Evolutionary conservation across 2,113 vertebrate species (phyloP), one percentile per base, ranked within the genome.

Genomic region (Gambusia holbrooki): DNA sequence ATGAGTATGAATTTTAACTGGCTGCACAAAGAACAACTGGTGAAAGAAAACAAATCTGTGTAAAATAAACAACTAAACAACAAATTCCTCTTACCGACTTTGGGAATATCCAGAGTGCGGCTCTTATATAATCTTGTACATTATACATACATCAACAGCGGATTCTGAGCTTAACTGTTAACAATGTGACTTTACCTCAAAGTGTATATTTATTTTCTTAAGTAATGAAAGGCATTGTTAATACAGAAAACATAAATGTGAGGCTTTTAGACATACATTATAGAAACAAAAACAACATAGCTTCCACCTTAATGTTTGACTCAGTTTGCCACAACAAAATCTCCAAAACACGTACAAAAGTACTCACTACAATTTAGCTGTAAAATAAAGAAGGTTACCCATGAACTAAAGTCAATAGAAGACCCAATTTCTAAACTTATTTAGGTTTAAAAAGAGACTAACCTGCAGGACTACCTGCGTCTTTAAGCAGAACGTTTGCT

Each of bases 391-490:
- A 14, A 17, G 33, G 3, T 62, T 72, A 66, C 33, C n/a, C n/a
- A 32, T 11, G 48, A 76, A 3, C 3, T 5, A 0, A 75, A 77
- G n/a, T 27, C 0, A 58, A 77, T 58, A 67, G 1, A 60, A 27
- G 2, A 7, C 12, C 12, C 15, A 27, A 63, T 7, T 30, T 71
- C 25, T 61, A 64, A 3, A 15, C 14, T 1, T 58, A 72, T 9
- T 37, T 37, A 11, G 3, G 5, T 45, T 73, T 54, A 69, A 67
- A 69, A 13, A 19, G 25, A 65, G 30, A 77, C 77, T 86, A 88
- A 48, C 71, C 51, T 22, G 76, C 58, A 29, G 54, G 63, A 87
- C 64, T 86, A 87, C 85, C 90, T 92, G 87, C 74, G 87, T 82
- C 71, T 84, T 79, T 62, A 77, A 87, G 86, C 82, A 37, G 74